Percentiles rank a stretch among this genome's conserved stretches.
Conservation (phyloP, 2,113 vertebrate genomes). For the Coptodon bakossiorum region DNA sequence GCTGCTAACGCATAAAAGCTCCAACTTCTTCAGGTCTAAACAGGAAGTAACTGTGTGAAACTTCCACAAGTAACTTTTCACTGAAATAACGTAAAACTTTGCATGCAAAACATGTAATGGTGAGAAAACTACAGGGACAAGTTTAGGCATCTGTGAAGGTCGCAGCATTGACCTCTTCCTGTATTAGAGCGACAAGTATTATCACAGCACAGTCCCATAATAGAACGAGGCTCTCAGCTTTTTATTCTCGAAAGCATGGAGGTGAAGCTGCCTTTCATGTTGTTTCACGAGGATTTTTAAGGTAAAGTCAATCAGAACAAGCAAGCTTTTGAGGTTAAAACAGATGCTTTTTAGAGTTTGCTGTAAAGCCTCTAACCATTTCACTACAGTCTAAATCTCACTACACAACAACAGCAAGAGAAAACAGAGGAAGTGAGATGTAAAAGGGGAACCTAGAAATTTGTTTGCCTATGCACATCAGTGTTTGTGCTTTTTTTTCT, state of each 20-base stretch:
- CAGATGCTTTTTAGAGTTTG: background rate
- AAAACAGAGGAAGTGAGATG: background rate
- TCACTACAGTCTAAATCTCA: background rate
- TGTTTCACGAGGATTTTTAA: background rate
- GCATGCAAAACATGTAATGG: background rate
- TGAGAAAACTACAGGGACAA: background rate
- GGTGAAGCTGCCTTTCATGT: background rate
- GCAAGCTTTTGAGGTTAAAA: background rate
- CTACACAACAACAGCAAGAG: background rate
- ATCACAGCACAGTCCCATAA: slow-evolving; percentile 1
- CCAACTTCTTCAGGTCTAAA: background rate
- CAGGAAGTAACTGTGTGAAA: background rate
- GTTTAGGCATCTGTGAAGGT: slow-evolving; percentile 33
- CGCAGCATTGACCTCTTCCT: slow-evolving; percentile 32
- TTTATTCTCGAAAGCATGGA: background rate
- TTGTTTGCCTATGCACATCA: background rate
- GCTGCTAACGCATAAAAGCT: background rate
- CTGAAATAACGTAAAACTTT: background rate
- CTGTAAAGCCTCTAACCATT: background rate
- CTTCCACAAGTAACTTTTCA: background rate
- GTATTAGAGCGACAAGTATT: slow-evolving; percentile 41
- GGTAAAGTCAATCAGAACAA: background rate
- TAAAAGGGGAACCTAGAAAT: background rate
- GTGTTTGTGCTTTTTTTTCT: background rate
- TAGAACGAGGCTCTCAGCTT: background rate